Conservation (phyloP, 2,113 vertebrate species). For the Corvus hawaiiensis region DNA sequence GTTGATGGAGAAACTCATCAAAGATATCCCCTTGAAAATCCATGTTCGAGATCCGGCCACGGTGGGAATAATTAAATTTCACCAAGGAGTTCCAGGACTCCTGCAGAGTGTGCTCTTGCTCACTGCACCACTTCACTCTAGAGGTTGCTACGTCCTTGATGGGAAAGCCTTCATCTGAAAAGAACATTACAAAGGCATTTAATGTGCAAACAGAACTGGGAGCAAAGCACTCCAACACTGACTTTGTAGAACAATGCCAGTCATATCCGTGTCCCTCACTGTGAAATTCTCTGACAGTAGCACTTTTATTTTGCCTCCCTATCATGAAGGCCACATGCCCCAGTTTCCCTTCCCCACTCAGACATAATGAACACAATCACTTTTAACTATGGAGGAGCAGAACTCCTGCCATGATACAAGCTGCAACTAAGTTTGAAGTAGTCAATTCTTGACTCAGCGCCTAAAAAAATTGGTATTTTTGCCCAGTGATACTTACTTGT, state of each 20-base stretch:
- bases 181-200: background rate
- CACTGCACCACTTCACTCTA: conserved; percentile 61
- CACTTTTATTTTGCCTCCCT: background rate
- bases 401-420: background rate
- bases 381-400: background rate
- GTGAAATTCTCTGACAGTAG: background rate
- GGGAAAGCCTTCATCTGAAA: conserved; percentile 56
- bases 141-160: background rate
- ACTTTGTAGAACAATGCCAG: background rate
- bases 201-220: background rate
- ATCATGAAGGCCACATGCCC: background rate
- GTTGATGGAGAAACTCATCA: conserved; percentile 90
- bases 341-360: background rate
- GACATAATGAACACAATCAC: background rate
- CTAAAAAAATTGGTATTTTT: background rate
- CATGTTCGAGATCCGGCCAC: conserved; percentile 88
- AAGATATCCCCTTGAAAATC: conserved; percentile 88
- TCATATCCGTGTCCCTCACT: fast-evolving
- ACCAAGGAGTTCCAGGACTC: conserved; percentile 90
- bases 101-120: conserved; percentile 82
- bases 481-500: background rate
- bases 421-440: background rate
- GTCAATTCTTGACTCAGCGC: background rate
- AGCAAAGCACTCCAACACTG: background rate
- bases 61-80: conserved; percentile 89